These are phyloP conservation scores for Agapetus fuscipes DNA, from an alignment of 2,888 invertebrate genomes.

Conservation along the genomic window DNA sequence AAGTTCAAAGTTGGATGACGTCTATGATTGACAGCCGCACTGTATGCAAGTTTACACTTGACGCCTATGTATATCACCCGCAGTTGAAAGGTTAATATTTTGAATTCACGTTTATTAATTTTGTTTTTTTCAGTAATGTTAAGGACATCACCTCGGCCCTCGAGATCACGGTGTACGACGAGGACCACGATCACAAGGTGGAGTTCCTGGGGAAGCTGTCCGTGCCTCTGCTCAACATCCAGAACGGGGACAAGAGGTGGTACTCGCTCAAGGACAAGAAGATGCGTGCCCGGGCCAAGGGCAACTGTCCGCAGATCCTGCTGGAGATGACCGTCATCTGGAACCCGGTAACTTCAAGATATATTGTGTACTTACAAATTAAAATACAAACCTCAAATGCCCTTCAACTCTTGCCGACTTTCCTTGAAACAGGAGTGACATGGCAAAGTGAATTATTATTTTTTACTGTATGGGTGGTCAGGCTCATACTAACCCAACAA, in stretches of 20 bases:
- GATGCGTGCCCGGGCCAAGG: constrained; percentile 81
- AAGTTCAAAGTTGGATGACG: too few species aligned
- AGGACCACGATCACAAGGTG: constrained; percentile 95
- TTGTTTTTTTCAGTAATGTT: constrained; percentile 56
- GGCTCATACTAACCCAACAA: too few species aligned
- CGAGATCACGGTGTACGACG: constrained; percentile 94
- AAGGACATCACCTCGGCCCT: constrained; percentile 92
- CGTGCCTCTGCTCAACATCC: constrained; percentile 76
- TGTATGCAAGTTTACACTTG: too few species aligned
- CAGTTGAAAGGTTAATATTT: too few species aligned
- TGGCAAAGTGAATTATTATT: too few species aligned
- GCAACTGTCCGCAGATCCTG: constrained; percentile 77
- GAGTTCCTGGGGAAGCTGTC: constrained; percentile 93
- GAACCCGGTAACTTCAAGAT: constrained; percentile 81
- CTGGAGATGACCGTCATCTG: constrained; percentile 87
- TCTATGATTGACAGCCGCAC: too few species aligned
- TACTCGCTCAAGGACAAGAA: constrained; percentile 95
- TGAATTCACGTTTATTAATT: not conserved
- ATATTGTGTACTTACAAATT: too few species aligned
- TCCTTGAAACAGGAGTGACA: too few species aligned
- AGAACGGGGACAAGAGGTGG: constrained; percentile 90
- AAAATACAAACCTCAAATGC: too few species aligned
- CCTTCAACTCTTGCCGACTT: too few species aligned
- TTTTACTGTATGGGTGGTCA: too few species aligned
- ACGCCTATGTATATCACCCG: too few species aligned